Base-by-base conservation (phyloP, 37 sponge, comb jelly and placozoan species). In the Hormiphora californensis region DNA sequence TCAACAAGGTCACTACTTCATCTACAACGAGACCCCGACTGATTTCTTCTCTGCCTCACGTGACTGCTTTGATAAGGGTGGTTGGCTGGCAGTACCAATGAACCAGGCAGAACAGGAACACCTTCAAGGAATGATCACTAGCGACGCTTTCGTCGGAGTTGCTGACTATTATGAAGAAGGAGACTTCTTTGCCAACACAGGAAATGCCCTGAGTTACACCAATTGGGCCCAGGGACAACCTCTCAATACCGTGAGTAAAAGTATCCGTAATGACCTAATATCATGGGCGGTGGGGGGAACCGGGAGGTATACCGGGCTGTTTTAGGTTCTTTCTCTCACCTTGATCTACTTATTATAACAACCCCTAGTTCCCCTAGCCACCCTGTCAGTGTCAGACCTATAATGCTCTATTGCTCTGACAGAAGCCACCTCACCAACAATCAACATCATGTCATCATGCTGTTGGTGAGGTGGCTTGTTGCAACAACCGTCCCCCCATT, bases 101-200 rank as follows among this genome's bases (percentile, higher is more conserved):
- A 57, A 57, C 61, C n/a, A 57, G 61, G 61, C n/a, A 30, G 61
- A 57, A 57, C 61, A 57, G 23, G 3, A 57, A 4, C 27, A 57
- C 61, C 61, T 57, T 12, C 61, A 57, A 12, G 7, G 3, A 5
- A 57, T 28, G 17, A 57, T 57, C 4, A 57, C n/a, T 23, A 28
- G n/a, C 7, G 61, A 57, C 5, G 61, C 61, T 23, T 57, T 57
- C 22, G 61, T 57, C 30, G 61, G 61, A 15, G 61, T 57, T 5
- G 61, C 61, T 28, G 61, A 57, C 27, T 57, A 57, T 57, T 57
- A 57, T 30, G 61, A 57, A 57, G 61, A 57, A 57, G 61, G 61
- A 5, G 61, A 57, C 22, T 57, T 28, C 22, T 57, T 57, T 30
- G 7, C 17, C 61, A 57, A 30, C 61, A 28, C 61, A 5, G 61